Conservation (phyloP, 2,888 invertebrate genomes). For the Acanthosoma haemorrhoidale region DNA sequence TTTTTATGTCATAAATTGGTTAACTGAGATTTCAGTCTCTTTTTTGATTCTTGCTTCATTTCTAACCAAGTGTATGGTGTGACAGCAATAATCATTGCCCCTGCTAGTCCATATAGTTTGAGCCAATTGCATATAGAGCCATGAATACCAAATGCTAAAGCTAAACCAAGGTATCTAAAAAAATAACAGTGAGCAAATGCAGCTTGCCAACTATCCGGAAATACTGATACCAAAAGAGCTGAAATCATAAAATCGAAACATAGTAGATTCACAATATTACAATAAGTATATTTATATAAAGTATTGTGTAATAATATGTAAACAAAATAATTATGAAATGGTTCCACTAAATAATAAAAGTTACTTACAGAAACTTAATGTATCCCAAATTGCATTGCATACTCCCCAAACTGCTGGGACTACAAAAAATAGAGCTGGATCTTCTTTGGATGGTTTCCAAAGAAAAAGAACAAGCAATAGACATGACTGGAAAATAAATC, state of each 20-base stretch:
- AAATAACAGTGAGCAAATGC: conserved; percentile 49
- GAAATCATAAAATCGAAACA: conserved; percentile 24
- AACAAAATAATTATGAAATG: too few relatives aligned
- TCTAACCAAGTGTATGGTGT: conserved; percentile 54
- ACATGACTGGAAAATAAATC: conserved; percentile 74
- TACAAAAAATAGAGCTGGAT: conserved; percentile 74
- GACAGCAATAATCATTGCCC: conserved; percentile 51
- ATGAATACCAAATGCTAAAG: conserved; percentile 56
- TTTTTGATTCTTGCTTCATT: conserved; percentile 41
- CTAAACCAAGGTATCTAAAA: conserved; percentile 55
- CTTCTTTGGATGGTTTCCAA: conserved; percentile 76
- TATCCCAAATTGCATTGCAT: conserved; percentile 81
- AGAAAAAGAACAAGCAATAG: conserved; percentile 67
- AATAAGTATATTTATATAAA: too few relatives aligned
- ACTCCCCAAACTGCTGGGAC: conserved; percentile 83
- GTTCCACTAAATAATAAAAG: neutral
- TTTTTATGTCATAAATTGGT: conserved; percentile 27
- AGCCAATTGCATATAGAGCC: conserved; percentile 53
- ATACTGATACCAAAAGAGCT: conserved; percentile 42
- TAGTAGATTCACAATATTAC: neutral
- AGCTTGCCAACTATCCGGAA: conserved; percentile 48
- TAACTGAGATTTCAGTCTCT: conserved; percentile 31
- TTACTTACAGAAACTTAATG: conserved; percentile 50
- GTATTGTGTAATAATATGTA: too few relatives aligned
- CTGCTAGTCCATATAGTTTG: conserved; percentile 50